Conservation (phyloP, 2,888 invertebrate species). For the Ceraclea dissimilis region DNA sequence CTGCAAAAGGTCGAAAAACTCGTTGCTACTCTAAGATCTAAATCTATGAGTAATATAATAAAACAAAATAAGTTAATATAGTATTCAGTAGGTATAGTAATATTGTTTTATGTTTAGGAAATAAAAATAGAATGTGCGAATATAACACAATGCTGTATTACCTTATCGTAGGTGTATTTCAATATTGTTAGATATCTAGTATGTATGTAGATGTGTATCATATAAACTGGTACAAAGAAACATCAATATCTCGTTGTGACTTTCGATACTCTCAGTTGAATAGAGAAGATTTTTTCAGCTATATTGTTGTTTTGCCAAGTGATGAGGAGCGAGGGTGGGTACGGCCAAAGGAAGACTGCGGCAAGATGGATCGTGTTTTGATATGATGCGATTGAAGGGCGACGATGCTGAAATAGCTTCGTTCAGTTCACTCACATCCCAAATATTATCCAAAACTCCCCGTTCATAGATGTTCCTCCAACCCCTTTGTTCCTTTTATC, state of each 20-base stretch:
- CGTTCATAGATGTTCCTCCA: neutral
- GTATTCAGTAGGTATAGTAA: no score
- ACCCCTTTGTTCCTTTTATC: constrained; percentile 1
- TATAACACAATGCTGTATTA: no score
- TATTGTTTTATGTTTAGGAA: no score
- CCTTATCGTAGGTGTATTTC: no score
- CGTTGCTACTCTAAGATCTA: no score
- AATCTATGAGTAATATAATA: no score
- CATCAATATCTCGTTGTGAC: constrained; percentile 8
- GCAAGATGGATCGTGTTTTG: constrained; percentile 35
- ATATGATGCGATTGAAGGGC: constrained; percentile 33
- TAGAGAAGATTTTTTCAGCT: constrained; percentile 18
- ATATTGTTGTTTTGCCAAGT: constrained; percentile 19
- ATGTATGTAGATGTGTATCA: neutral
- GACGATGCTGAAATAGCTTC: constrained; percentile 25
- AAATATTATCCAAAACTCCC: neutral
- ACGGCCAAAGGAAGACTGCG: neutral
- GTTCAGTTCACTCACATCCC: constrained; percentile 11
- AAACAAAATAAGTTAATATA: no score
- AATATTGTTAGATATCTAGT: no score
- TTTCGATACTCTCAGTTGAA: constrained; percentile 7
- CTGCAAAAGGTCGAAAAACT: no score
- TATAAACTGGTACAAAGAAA: constrained; percentile 7
- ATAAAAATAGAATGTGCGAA: no score
- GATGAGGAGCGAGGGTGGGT: constrained; percentile 1